These are phyloP conservation scores for Molanna angustata DNA, from an alignment of 2,888 invertebrate genomes.

Conservation along the genomic window DNA sequence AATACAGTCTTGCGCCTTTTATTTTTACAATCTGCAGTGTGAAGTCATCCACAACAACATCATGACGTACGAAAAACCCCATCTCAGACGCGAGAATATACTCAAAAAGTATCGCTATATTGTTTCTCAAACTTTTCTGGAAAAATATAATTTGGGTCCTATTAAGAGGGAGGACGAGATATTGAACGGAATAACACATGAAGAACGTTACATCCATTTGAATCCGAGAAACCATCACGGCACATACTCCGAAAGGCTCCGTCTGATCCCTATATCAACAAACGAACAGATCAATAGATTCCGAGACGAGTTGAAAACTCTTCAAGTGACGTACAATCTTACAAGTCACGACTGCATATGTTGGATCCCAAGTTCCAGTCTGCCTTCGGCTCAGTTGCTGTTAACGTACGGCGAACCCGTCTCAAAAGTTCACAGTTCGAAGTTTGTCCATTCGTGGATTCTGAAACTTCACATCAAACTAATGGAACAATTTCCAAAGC, in stretches of 20 bases:
- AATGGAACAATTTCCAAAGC: neutral
- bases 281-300: conserved; percentile 51
- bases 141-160: conserved; percentile 55
- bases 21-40: conserved; percentile 67
- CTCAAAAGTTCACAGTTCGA: conserved; percentile 56
- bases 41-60: conserved; percentile 67
- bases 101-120: conserved; percentile 49
- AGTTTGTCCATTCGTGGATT: conserved; percentile 55
- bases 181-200: conserved; percentile 46
- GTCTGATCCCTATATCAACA: conserved; percentile 47
- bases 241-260: conserved; percentile 58
- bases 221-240: conserved; percentile 52
- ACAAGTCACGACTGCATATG: conserved; percentile 41
- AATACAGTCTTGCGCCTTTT: conserved; percentile 60
- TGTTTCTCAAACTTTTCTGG: conserved; percentile 58
- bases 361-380: conserved; percentile 6
- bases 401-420: conserved; percentile 55
- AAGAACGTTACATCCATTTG: conserved; percentile 49
- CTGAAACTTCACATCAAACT: conserved; percentile 45
- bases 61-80: conserved; percentile 46
- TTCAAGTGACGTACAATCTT: conserved; percentile 44
- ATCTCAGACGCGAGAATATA: conserved; percentile 42
- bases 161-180: conserved; percentile 52
- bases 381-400: neutral
- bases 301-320: conserved; percentile 47